Percentiles rank a stretch among this genome's conserved stretches.
These are phyloP conservation scores for Cepphus grylle DNA, from an alignment of 2,113 vertebrate species.

Conservation along the genomic window DNA sequence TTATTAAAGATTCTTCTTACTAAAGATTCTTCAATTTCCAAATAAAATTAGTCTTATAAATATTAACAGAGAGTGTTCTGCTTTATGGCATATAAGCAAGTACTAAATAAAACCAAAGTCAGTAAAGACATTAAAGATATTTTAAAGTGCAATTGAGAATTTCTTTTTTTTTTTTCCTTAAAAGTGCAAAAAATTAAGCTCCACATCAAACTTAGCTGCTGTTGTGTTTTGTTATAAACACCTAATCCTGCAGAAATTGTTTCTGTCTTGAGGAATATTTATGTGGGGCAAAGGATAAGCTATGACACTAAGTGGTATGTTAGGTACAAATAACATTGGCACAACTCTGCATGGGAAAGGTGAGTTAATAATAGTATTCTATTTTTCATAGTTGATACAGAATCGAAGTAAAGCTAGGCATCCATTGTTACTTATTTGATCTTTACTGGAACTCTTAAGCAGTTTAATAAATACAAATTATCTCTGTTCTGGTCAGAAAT, in stretches of 20 bases:
- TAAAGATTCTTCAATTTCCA: not conserved
- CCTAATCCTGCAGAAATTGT: not conserved
- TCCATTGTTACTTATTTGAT: not conserved
- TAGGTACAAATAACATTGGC: not conserved
- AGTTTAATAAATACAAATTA: not conserved
- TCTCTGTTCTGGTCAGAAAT: not conserved
- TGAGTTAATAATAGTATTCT: not conserved
- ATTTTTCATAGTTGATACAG: not conserved
- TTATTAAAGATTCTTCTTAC: not conserved
- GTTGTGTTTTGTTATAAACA: not conserved
- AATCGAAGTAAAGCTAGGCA: not conserved
- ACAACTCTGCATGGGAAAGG: not conserved
- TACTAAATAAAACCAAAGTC: not conserved
- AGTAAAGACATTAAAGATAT: not conserved
- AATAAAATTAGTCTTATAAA: conserved; percentile 10
- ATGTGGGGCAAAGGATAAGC: not conserved
- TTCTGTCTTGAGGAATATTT: not conserved
- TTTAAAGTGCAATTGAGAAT: not conserved
- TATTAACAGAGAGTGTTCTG: conserved; percentile 26
- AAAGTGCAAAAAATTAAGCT: not conserved
- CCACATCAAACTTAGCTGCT: not conserved
- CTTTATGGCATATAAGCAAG: not conserved
- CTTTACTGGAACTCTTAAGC: not conserved
- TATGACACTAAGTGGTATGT: not conserved
- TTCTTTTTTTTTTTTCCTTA: not conserved